Conservation (phyloP, 1,140 invertebrate genomes). For the Hypsibius dujardini region DNA sequence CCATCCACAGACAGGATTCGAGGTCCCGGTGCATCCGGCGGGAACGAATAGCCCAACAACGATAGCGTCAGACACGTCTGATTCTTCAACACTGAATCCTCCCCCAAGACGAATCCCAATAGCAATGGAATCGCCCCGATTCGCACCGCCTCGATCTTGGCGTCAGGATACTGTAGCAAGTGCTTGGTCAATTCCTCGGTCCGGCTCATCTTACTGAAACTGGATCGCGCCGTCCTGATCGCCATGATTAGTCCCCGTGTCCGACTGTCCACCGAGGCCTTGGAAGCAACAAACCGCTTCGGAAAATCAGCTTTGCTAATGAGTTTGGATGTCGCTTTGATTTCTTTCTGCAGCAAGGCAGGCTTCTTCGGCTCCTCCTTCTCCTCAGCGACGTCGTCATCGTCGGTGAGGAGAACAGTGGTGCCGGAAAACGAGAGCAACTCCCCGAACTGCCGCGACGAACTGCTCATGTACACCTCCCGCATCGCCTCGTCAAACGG, state of each 20-base stretch:
- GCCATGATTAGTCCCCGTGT: neutral
- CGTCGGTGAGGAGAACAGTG: too few relatives aligned
- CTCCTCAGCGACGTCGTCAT: neutral
- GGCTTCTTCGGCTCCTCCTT: neutral
- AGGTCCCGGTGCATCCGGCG: conserved; percentile 52
- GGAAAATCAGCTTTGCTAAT: neutral
- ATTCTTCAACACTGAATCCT: conserved; percentile 22
- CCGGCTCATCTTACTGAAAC: conserved; percentile 34
- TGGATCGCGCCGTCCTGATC: neutral
- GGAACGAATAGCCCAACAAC: conserved; percentile 51
- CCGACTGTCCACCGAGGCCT: neutral
- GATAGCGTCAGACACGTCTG: conserved; percentile 38
- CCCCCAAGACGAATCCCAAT: neutral
- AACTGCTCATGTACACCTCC: neutral
- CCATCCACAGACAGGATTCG: conserved; percentile 71
- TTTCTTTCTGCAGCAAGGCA: neutral
- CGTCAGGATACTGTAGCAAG: conserved; percentile 50
- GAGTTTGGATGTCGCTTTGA: neutral
- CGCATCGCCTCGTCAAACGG: conserved; percentile 8
- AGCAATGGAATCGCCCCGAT: conserved; percentile 32
- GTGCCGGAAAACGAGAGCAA: neutral
- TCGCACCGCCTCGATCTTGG: conserved; percentile 49
- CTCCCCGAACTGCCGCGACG: neutral
- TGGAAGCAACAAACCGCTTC: neutral
- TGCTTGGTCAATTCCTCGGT: conserved; percentile 49